phyloP scores from a whole-genome alignment of 1,140 invertebrate species.

The Littorina saxatilis region DNA sequence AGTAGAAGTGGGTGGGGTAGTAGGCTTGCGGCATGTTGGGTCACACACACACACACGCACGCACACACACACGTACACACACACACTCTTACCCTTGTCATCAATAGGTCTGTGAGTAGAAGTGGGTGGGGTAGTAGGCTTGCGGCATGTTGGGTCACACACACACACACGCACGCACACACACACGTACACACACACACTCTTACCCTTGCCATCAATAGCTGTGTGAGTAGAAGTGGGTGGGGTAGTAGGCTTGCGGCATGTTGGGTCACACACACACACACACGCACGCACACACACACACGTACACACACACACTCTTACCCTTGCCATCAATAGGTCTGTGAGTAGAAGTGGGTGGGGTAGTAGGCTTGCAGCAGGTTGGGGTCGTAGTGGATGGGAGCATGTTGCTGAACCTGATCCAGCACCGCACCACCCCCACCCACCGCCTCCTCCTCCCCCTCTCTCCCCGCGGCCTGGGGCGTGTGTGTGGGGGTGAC shows the following conservation, averaged over 20 bases:
- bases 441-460: background rate
- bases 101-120: background rate
- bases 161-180: background rate
- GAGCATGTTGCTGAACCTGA: conserved; percentile 7
- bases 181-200: conserved; percentile 1
- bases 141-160: background rate
- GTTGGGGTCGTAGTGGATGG: conserved; percentile 36
- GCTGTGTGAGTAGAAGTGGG: conserved; percentile 31
- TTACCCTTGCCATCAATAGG: background rate
- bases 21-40: background rate
- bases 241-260: conserved; percentile 31
- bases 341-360: conserved; percentile 26
- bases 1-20: background rate
- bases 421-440: background rate
- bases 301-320: background rate
- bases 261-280: no score
- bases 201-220: background rate
- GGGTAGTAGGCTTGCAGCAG: conserved; percentile 38
- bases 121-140: background rate
- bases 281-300: background rate
- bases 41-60: background rate
- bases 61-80: background rate
- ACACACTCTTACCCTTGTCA: no score
- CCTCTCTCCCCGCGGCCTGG: no score
- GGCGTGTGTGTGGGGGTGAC: conserved; percentile 30